A percentile compares a stretch with the other conserved stretches of the same genome.
phyloP scores from a whole-genome alignment of 1,140 invertebrate genomes.

The Caerostris extrusa region DNA sequence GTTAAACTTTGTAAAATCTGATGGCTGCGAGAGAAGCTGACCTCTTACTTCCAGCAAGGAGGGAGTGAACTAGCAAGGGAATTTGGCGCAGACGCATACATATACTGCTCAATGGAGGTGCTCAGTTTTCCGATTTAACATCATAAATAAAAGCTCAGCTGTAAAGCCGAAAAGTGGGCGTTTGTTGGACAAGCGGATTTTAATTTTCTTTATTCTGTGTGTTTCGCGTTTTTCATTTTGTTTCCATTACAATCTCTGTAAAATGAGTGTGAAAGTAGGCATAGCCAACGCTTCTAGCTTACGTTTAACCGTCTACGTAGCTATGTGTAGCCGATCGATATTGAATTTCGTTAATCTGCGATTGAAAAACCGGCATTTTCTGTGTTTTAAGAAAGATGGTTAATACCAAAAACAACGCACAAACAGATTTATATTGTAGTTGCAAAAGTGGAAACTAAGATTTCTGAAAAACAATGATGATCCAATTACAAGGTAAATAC shows the following conservation, averaged over 20 bases:
- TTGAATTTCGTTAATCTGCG: constrained; percentile 70
- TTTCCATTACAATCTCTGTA: constrained; percentile 4
- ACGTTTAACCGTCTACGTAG: constrained; percentile 61
- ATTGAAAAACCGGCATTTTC: constrained; percentile 76
- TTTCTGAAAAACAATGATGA: constrained; percentile 60
- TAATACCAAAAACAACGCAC: neutral
- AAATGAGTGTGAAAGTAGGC: constrained; percentile 40
- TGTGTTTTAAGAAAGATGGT: constrained; percentile 76
- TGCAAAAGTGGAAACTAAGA: neutral
- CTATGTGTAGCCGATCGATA: constrained; percentile 70
- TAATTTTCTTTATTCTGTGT: constrained; percentile 46
- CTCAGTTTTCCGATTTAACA: constrained; percentile 77
- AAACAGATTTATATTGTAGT: neutral
- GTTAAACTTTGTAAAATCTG: neutral
- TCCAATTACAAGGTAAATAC: constrained; percentile 68
- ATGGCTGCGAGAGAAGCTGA: constrained; percentile 12
- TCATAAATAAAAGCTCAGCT: constrained; percentile 77
- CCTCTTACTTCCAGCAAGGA: constrained; percentile 45
- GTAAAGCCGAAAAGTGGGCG: constrained; percentile 77
- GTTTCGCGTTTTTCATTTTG: constrained; percentile 44
- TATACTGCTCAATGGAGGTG: constrained; percentile 77
- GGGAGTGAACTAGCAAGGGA: constrained; percentile 55
- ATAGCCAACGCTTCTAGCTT: constrained; percentile 54
- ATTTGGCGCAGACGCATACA: constrained; percentile 77
- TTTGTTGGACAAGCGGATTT: constrained; percentile 55